Conservation (phyloP, 2,888 invertebrate genomes). For the Drosophila acutilabella region DNA sequence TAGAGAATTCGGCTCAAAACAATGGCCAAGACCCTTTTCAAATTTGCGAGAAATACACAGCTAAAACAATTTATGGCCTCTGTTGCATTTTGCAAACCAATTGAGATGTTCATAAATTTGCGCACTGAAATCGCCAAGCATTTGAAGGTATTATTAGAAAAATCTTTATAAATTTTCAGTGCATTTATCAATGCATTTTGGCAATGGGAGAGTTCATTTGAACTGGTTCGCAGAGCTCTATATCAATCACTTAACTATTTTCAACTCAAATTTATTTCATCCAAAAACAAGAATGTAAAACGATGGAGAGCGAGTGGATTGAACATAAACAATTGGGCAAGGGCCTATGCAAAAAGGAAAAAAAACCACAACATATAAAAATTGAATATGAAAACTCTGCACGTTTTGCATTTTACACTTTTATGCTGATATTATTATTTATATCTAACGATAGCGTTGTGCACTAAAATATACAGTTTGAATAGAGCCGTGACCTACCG, state of each 20-base stretch:
- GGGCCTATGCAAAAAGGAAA: constrained; percentile 15
- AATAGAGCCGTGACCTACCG: neutral
- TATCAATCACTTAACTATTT: constrained; percentile 71
- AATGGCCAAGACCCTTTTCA: constrained; percentile 29
- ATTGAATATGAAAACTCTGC: constrained; percentile 37
- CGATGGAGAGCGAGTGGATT: constrained; percentile 31
- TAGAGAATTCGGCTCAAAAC: constrained; percentile 20
- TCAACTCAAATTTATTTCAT: constrained; percentile 46
- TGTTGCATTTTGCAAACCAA: constrained; percentile 45
- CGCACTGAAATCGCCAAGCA: constrained; percentile 26
- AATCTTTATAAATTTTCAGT: constrained; percentile 52
- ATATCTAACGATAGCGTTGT: neutral
- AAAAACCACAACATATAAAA: constrained; percentile 27
- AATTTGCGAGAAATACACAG: constrained; percentile 13
- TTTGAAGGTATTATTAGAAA: constrained; percentile 20
- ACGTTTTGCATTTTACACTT: constrained; percentile 39
- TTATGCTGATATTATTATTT: constrained; percentile 1
- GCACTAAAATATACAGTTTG: neutral
- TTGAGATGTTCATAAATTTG: constrained; percentile 68
- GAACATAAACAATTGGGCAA: constrained; percentile 48
- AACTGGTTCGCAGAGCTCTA: constrained; percentile 27
- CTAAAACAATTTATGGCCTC: constrained; percentile 42
- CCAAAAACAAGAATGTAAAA: constrained; percentile 10
- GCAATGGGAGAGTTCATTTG: neutral
- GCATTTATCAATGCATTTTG: constrained; percentile 1